Evolutionary conservation across 2,888 invertebrate genomes (phyloP).

Genomic region (Gisinianus flammeolus): DNA sequence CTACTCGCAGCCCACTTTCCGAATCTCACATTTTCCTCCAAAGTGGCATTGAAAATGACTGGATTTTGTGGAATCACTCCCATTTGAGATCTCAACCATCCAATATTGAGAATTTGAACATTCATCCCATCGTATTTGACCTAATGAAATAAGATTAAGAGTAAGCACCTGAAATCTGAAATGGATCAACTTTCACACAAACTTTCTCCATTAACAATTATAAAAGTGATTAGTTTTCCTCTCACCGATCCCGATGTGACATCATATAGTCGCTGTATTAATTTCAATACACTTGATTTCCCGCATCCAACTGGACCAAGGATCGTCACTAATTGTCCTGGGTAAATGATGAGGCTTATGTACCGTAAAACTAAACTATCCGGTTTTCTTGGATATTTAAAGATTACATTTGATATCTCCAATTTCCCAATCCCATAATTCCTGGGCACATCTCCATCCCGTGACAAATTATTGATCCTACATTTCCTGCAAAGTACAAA

Average conservation of each 20-base stretch:
- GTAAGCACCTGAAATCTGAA: no score
- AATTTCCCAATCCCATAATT: neutral
- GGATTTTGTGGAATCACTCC: slow-evolving; percentile 85
- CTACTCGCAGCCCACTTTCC: slow-evolving; percentile 72
- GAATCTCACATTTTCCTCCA: slow-evolving; percentile 85
- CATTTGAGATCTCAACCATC: slow-evolving; percentile 76
- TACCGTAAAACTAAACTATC: neutral
- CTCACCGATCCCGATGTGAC: neutral
- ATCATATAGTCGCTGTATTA: neutral
- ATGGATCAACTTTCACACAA: no score
- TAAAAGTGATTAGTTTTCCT: neutral
- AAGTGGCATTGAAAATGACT: slow-evolving; percentile 79
- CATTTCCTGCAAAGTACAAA: neutral
- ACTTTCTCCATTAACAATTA: no score
- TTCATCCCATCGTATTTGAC: slow-evolving; percentile 62
- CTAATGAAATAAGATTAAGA: neutral
- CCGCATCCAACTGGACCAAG: neutral
- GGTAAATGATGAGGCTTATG: neutral
- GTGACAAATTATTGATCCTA: neutral
- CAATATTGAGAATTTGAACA: slow-evolving; percentile 72
- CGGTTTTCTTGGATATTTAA: slow-evolving; percentile 5
- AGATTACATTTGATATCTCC: neutral
- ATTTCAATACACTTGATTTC: neutral
- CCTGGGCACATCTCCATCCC: neutral
- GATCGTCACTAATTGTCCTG: slow-evolving; percentile 1